Conservation (phyloP, 2,113 vertebrate genomes). For the Chaetorhynchus papuensis region DNA sequence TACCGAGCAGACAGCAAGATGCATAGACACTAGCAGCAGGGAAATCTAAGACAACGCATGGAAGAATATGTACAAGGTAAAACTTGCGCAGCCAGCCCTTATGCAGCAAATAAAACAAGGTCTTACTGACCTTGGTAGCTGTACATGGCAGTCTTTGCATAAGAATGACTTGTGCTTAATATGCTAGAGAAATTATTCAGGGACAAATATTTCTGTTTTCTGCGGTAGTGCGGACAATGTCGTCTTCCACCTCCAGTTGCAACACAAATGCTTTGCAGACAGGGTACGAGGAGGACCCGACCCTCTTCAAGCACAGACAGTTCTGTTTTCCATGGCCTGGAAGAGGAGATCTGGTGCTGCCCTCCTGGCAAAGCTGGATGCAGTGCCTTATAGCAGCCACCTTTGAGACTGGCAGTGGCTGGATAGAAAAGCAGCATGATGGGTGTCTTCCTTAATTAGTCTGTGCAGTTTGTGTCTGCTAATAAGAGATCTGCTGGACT, state of each 20-base stretch:
- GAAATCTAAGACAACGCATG: neutral
- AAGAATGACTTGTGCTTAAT: slow-evolving; percentile 53
- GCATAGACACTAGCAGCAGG: neutral
- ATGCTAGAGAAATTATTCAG: slow-evolving; percentile 51
- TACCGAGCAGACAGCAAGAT: neutral
- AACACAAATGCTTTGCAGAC: neutral
- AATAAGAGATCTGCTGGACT: neutral
- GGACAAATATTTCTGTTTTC: slow-evolving; percentile 26
- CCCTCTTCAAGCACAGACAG: neutral
- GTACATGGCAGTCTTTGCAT: slow-evolving; percentile 56
- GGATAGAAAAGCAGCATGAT: neutral
- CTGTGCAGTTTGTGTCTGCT: neutral
- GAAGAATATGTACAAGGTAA: slow-evolving; percentile 20
- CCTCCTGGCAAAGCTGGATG: neutral
- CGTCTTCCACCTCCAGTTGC: neutral
- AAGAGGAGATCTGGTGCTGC: neutral
- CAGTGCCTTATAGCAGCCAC: neutral
- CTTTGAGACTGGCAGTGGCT: neutral
- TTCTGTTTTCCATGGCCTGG: neutral
- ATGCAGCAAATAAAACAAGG: slow-evolving; percentile 54
- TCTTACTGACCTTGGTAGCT: slow-evolving; percentile 57
- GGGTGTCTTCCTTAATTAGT: neutral
- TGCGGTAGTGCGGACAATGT: neutral
- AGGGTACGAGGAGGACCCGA: neutral
- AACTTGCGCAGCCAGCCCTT: slow-evolving; percentile 41